Base-by-base conservation (phyloP, 2,113 vertebrate genomes). In the Varanus komodoensis region DNA sequence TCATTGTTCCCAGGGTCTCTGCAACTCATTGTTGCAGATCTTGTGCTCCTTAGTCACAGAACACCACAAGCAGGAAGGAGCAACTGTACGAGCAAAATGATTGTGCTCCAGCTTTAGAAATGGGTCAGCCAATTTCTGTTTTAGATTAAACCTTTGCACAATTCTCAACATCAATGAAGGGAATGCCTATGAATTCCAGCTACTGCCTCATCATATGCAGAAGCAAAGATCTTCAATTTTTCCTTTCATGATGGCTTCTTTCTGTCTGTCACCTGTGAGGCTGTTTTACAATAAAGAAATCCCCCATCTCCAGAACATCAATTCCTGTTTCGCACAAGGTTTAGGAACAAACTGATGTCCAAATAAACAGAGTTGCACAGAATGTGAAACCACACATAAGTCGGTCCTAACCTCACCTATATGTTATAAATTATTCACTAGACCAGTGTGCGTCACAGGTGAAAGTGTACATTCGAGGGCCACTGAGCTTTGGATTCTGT, bases 341-440 rank as follows among this genome's bases (percentile, higher is more conserved):
- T 87, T 38, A 19, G 44, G 15, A 54, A 69, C 57, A 83, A 83
- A 27, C 48, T 83, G 86, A 78, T 87, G 48, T 82, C 52, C 29
- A 8, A 38, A 82, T 57, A 92, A 94, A 90, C 6, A 92, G 86
- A 92, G 1, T 4, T 77, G 8, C 2, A 17, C 67, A 92, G 4
- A 61, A 74, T 52, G 69, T n/a, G 21, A 69, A 44, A 52, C 1
- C 11, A 79, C 1, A 25, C 64, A 89, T 85, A 89, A 91, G 25
- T 7, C 85, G 73, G 44, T 19, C 27, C 19, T 11, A 89, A 89
- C n/a, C 2, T 92, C 64, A 61, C 52, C 11, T 5, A 1, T 88
- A 11, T 86, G 14, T 32, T 84, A 86, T 90, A 89, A 89, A 89
- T 95, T 94, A 92, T 92, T 94, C 74, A 84, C n/a, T 78, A 90